A percentile compares a stretch with the other conserved stretches of the same genome.
These are phyloP conservation scores for Drosophila saltans DNA, from an alignment of 1,140 invertebrate genomes.

Conservation along the genomic window DNA sequence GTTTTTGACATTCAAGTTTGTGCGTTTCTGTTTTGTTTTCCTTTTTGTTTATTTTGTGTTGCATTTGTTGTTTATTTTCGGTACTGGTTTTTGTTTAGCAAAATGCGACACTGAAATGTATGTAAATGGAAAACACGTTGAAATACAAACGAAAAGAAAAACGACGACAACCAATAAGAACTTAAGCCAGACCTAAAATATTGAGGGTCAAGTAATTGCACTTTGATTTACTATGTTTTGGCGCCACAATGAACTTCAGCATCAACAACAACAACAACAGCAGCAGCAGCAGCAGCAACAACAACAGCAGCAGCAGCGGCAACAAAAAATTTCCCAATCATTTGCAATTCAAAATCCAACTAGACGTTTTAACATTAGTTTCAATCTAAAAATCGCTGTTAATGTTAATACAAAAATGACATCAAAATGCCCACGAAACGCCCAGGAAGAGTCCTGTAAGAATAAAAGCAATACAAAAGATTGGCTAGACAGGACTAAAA, in stretches of 20 bases:
- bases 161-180: constrained; percentile 50
- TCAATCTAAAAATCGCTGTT: constrained; percentile 72
- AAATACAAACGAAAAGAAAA: constrained; percentile 11
- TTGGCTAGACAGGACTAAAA: neutral
- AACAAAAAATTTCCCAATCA: constrained; percentile 5
- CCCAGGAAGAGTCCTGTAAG: neutral
- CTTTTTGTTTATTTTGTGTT: constrained; percentile 28
- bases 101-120: constrained; percentile 61
- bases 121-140: constrained; percentile 38
- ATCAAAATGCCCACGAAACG: constrained; percentile 41
- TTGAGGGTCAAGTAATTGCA: constrained; percentile 39
- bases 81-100: constrained; percentile 20
- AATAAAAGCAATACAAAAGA: neutral
- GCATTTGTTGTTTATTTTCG: neutral
- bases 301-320: constrained; percentile 15
- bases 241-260: constrained; percentile 49
- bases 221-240: constrained; percentile 63
- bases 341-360: neutral
- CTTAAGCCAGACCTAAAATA: constrained; percentile 19
- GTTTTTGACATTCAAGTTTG: constrained; percentile 22
- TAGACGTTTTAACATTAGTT: constrained; percentile 62
- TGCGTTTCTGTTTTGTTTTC: constrained; percentile 26
- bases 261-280: constrained; percentile 24
- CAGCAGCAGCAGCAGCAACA: constrained; percentile 17
- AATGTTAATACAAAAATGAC: constrained; percentile 70